These are phyloP conservation scores for Mechanitis messenoides DNA, from an alignment of 2,888 invertebrate species.

Conservation along the genomic window DNA sequence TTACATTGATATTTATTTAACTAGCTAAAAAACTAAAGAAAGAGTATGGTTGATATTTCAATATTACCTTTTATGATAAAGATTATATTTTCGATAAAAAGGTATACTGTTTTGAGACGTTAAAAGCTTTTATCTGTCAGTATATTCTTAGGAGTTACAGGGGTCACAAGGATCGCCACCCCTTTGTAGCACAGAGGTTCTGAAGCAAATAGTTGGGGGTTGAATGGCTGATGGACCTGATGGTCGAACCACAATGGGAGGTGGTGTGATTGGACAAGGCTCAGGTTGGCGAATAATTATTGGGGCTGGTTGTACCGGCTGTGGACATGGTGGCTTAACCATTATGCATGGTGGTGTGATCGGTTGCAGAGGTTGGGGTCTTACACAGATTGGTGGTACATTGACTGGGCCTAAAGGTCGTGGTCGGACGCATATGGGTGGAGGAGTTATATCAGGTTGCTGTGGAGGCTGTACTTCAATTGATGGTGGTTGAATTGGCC, in stretches of 20 bases:
- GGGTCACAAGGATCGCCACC: neutral
- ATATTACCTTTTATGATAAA: no score
- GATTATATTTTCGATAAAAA: no score
- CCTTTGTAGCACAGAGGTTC: constrained; percentile 19
- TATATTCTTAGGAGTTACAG: no score
- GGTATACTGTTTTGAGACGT: no score
- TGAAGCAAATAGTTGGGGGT: constrained; percentile 41
- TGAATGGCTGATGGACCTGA: constrained; percentile 42
- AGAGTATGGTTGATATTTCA: no score
- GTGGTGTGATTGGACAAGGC: constrained; percentile 31
- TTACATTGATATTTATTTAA: no score
- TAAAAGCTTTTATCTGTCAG: no score
- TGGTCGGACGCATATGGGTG: constrained; percentile 43
- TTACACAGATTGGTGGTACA: constrained; percentile 47
- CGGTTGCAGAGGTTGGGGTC: constrained; percentile 38
- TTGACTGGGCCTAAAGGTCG: constrained; percentile 38
- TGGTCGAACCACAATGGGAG: constrained; percentile 44
- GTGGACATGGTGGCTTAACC: constrained; percentile 43
- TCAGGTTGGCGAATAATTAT: constrained; percentile 39
- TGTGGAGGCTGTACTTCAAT: constrained; percentile 43
- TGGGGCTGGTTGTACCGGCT: constrained; percentile 37
- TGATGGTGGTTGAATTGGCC: constrained; percentile 43
- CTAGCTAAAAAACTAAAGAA: no score
- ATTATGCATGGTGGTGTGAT: constrained; percentile 47
- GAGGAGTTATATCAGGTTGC: constrained; percentile 40